phyloP scores from a whole-genome alignment of 2,888 invertebrate species.

The Cantharis rufa region DNA sequence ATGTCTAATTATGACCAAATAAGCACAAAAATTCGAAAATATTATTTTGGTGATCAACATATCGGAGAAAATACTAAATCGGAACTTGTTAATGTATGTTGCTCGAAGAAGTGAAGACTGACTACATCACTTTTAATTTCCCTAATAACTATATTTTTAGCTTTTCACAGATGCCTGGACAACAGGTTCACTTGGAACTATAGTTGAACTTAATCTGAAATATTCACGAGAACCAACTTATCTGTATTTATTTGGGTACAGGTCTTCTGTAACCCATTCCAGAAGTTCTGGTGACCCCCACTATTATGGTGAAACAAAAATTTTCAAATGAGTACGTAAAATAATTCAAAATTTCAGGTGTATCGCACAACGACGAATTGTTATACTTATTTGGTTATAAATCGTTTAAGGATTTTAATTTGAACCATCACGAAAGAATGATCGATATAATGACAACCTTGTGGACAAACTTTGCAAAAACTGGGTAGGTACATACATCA shows the following conservation, averaged over 20 bases:
- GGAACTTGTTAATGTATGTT: slow-evolving; percentile 52
- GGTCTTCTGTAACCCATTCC: slow-evolving; percentile 63
- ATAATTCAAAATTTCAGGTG: slow-evolving; percentile 57
- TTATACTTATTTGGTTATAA: slow-evolving; percentile 72
- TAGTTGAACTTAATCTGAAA: slow-evolving; percentile 61
- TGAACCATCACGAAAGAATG: slow-evolving; percentile 62
- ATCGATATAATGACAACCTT: slow-evolving; percentile 66
- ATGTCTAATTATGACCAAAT: slow-evolving; percentile 41
- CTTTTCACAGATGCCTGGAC: slow-evolving; percentile 76
- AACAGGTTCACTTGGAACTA: slow-evolving; percentile 64
- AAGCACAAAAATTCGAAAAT: slow-evolving; percentile 53
- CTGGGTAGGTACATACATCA: slow-evolving; percentile 61
- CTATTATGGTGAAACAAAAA: slow-evolving; percentile 63
- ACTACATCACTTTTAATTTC: neutral
- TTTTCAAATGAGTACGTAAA: neutral
- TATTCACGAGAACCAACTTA: slow-evolving; percentile 63
- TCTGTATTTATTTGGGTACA: slow-evolving; percentile 69
- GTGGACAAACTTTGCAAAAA: slow-evolving; percentile 78
- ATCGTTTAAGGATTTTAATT: slow-evolving; percentile 62
- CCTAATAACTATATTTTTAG: slow-evolving; percentile 56
- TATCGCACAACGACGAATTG: slow-evolving; percentile 82
- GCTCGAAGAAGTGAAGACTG: too few species aligned
- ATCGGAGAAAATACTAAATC: slow-evolving; percentile 49
- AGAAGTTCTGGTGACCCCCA: slow-evolving; percentile 48
- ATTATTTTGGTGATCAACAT: slow-evolving; percentile 54